A percentile compares a stretch with the other conserved stretches of the same genome.
phyloP scores from a whole-genome alignment of 92 coral and sea anemone species.

The Zoanthus solanderi region DNA sequence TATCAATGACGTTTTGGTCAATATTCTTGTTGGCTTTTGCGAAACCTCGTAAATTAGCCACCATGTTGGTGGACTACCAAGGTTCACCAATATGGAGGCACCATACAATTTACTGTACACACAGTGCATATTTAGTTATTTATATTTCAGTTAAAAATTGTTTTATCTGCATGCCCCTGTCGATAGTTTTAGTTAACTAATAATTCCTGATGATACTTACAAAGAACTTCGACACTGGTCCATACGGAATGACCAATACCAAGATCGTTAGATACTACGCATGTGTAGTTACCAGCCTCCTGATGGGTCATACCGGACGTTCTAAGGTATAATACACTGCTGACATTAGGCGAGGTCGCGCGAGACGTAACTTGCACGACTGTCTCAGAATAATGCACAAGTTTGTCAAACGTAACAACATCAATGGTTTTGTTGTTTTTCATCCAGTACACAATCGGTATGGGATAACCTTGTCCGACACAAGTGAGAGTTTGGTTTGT shows the following conservation, averaged over 20 bases:
- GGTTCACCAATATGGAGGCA: too few relatives aligned
- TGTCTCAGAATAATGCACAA: background rate
- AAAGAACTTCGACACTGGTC: conserved; percentile 6
- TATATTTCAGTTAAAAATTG: too few relatives aligned
- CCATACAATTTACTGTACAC: too few relatives aligned
- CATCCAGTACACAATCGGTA: conserved; percentile 8
- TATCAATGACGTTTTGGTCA: too few relatives aligned
- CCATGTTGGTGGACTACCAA: too few relatives aligned
- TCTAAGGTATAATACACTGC: conserved; percentile 5
- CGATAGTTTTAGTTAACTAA: too few relatives aligned
- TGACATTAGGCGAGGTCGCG: background rate
- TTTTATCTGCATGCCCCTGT: too few relatives aligned
- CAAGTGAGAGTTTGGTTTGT: background rate
- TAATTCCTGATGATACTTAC: background rate
- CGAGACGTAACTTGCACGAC: background rate
- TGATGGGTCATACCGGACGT: conserved; percentile 6
- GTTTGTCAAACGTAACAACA: background rate
- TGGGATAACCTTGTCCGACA: background rate
- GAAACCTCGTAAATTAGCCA: too few relatives aligned
- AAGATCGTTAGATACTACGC: conserved; percentile 3
- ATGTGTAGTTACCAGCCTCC: conserved; percentile 25
- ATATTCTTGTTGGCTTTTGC: too few relatives aligned
- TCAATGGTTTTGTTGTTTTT: background rate
- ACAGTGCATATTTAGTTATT: too few relatives aligned
- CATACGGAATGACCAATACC: background rate